Evolutionary conservation across 2,888 invertebrate species (phyloP), one percentile per base, ranked within the genome.

Genomic region (Troglohyphantes excavatus): DNA sequence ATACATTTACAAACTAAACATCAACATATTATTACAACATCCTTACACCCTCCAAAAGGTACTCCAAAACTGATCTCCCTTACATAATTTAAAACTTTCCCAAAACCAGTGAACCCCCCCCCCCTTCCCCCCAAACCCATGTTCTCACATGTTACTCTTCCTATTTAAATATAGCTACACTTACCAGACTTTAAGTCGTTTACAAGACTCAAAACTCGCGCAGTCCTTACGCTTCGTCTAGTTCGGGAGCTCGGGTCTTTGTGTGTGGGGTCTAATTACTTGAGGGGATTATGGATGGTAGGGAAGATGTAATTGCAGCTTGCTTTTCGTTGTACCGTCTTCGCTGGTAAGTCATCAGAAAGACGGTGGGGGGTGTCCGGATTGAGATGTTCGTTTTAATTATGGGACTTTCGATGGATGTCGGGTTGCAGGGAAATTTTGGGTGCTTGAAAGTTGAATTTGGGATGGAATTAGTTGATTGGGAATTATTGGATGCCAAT

Each of bases 251-350:
- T 39, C 39, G 9, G 39, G 39, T 39, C 53, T 53, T 53, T 53
- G n/a, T 53, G 17, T 65, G 46, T 27, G 72, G 39, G 61, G 61
- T 72, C 82, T 82, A 82, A 72, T 82, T 82, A 82, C 61, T 53
- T 53, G 9, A 59, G 13, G 63, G 29, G 82, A 82, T 72, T 82
- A 82, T 82, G 70, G 82, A 81, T 68, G 81, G 61, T 61, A 53
- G 26, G 68, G 61, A 59, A 23, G 29, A 26, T 61, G 82, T 82
- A 82, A 82, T 82, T 82, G 82, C 82, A 72, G 17, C 82, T 72
- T 61, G 26, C 70, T 23, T 61, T 72, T 53, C n/a, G 53, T 39
- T 39, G 39, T 39, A 39, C 7, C 7, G 13, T 39, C 53, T 53
- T 53, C n/a, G 53, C 17, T 53, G 53, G 53, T 53, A 53, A 53